These are phyloP conservation scores for Lasiurus cinereus DNA, from an alignment of 2,113 vertebrate species.

Conservation along the genomic window DNA sequence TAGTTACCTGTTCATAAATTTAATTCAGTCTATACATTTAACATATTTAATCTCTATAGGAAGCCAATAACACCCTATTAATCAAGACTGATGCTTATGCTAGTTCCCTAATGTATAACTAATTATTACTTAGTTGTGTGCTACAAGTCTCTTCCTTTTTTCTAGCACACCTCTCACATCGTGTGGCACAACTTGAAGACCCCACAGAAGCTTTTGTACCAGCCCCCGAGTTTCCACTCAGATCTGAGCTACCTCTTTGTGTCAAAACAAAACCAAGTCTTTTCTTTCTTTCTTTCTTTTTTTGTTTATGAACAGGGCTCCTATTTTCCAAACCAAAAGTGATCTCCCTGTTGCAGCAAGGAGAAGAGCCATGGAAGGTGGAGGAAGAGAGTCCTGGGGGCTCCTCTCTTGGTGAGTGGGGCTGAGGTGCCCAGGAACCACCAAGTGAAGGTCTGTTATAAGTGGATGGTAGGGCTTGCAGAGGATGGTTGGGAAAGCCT, in stretches of 20 bases:
- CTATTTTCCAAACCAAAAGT: conserved; percentile 75
- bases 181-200: not conserved
- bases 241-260: not conserved
- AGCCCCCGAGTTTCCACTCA: not conserved
- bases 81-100: not conserved
- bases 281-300: not conserved
- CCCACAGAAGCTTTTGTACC: not conserved
- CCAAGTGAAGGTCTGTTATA: not conserved
- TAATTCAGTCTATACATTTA: not conserved
- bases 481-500: not conserved
- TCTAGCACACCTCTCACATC: not conserved
- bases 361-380: conserved; percentile 77
- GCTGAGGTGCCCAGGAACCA: rapidly evolving
- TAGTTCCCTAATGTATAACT: not conserved
- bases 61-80: not conserved
- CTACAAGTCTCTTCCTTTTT: not conserved
- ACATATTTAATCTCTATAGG: not conserved
- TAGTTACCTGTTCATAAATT: not conserved
- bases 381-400: conserved; percentile 31
- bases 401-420: conserved; percentile 63
- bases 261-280: not conserved
- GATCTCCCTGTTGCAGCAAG: conserved; percentile 79
- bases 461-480: not conserved
- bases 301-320: conserved; percentile 60
- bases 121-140: too few species aligned